These are phyloP conservation scores for Amphiprion percula DNA, from an alignment of 2,113 vertebrate species.

Conservation along the genomic window DNA sequence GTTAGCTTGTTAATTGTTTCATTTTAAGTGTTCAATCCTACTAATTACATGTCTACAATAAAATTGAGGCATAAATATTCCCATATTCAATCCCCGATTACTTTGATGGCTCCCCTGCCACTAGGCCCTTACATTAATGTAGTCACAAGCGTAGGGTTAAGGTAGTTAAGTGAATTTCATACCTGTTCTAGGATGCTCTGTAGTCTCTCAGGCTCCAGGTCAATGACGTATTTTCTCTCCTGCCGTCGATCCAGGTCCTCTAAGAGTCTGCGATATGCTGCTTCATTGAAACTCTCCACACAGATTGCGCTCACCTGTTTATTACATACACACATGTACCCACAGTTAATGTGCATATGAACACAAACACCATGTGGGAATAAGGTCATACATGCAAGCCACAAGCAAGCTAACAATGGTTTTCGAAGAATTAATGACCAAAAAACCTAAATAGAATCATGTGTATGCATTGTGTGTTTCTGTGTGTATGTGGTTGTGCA, in stretches of 20 bases:
- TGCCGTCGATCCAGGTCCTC: constrained; percentile 97
- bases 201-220: constrained; percentile 97
- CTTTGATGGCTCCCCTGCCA: not conserved
- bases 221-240: constrained; percentile 98
- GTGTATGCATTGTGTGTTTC: not conserved
- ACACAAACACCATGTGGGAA: not conserved
- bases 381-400: constrained; percentile 11
- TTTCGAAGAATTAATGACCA: constrained; percentile 4
- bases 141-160: not conserved
- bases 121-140: not conserved
- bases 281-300: constrained; percentile 99
- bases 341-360: not conserved
- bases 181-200: constrained; percentile 98
- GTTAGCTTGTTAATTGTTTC: not conserved
- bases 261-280: constrained; percentile 93
- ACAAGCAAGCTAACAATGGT: constrained; percentile 7
- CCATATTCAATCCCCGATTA: not conserved
- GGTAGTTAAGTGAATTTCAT: constrained; percentile 29
- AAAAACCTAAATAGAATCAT: not conserved
- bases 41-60: not conserved
- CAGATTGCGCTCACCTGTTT: constrained; percentile 96
- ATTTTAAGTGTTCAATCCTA: not conserved
- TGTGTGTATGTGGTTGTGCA: not conserved
- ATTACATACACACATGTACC: constrained; percentile 3
- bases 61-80: too few relatives aligned